A percentile compares a stretch with the other conserved stretches of the same genome.
These are phyloP conservation scores for Dendrolimus houi DNA, from an alignment of 2,888 invertebrate species.

Conservation along the genomic window DNA sequence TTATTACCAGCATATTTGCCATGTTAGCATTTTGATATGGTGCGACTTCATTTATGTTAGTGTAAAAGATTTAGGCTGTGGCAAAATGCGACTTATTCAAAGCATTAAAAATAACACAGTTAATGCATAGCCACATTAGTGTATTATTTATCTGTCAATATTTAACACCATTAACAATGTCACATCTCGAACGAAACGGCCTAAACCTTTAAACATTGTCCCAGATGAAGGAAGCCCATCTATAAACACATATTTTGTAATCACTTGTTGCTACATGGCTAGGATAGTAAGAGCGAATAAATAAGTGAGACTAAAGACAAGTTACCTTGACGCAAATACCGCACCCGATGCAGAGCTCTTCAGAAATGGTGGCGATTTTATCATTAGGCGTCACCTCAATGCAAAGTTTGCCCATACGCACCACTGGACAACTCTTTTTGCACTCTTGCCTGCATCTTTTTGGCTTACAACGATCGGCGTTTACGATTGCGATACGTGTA, in stretches of 20 bases:
- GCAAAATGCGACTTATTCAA: too few species aligned
- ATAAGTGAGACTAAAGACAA: conserved; percentile 8
- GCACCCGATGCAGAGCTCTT: conserved; percentile 99
- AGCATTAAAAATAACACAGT: too few species aligned
- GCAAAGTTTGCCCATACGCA: conserved; percentile 99
- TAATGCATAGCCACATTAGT: too few species aligned
- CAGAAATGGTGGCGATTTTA: conserved; percentile 97
- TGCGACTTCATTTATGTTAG: too few species aligned
- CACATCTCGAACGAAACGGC: too few species aligned
- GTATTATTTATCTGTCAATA: too few species aligned
- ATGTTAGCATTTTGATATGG: background rate
- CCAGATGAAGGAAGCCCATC: too few species aligned
- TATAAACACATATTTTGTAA: too few species aligned
- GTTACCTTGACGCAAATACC: conserved; percentile 98
- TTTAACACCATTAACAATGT: too few species aligned
- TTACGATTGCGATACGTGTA: conserved; percentile 98
- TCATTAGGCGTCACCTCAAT: conserved; percentile 97
- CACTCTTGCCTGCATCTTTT: conserved; percentile 99
- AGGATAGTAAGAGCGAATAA: conserved; percentile 1
- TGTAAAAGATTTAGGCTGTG: too few species aligned
- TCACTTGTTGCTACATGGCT: background rate
- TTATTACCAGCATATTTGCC: background rate
- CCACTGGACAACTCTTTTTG: conserved; percentile 98
- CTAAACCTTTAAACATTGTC: too few species aligned
- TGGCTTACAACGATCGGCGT: conserved; percentile 98